Percentiles rank a stretch among this genome's conserved stretches.
Evolutionary conservation across 2,113 vertebrate genomes (phyloP).

Genomic region (Lepus timidus): DNA sequence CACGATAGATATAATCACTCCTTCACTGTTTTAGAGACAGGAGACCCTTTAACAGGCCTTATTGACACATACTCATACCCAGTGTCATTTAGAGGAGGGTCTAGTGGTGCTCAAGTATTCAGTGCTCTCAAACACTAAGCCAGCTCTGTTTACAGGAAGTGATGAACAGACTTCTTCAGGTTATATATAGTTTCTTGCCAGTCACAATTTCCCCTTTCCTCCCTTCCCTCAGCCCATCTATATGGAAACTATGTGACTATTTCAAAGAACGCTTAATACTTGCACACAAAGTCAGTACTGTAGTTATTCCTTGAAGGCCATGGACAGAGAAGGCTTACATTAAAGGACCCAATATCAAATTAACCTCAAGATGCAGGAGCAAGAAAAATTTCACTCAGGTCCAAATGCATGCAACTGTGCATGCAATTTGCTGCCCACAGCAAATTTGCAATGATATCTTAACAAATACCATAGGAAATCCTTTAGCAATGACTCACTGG

Average conservation of each 20-base stretch:
- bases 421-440: background rate
- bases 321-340: background rate
- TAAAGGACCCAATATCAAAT: background rate
- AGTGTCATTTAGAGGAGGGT: background rate
- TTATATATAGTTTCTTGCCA: constrained; percentile 29
- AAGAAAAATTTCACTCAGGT: background rate
- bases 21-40: background rate
- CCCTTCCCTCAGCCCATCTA: background rate
- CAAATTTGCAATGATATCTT: background rate
- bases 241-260: background rate
- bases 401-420: background rate
- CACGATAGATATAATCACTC: background rate
- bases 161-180: constrained; percentile 15
- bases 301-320: background rate
- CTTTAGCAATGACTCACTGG: background rate
- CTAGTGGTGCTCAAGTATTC: background rate
- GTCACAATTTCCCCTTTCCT: background rate
- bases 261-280: constrained; percentile 9
- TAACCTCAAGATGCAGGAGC: background rate
- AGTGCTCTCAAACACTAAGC: constrained; percentile 42
- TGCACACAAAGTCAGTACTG: background rate
- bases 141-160: constrained; percentile 35
- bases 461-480: background rate
- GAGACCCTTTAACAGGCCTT: background rate
- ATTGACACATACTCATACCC: background rate